Conservation (phyloP, 2,888 invertebrate species). For the Candidula unifasciata region DNA sequence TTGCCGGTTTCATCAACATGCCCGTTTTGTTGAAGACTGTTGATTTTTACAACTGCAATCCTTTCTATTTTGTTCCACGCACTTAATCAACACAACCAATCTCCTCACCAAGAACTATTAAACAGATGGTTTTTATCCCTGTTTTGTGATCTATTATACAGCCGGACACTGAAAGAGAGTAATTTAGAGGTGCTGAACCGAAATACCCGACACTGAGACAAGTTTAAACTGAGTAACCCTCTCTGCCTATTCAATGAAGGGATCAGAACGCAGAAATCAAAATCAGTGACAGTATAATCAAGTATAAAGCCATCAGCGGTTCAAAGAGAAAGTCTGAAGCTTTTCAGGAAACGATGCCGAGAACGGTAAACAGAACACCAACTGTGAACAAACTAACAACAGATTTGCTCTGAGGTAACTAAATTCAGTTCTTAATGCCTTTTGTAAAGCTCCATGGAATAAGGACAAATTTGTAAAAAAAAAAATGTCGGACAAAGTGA, state of each 20-base stretch:
- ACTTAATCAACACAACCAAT: background rate
- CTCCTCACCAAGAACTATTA: background rate
- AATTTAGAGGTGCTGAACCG: background rate
- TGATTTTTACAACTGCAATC: background rate
- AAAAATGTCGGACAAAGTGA: too few species aligned
- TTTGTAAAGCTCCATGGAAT: too few species aligned
- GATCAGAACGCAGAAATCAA: background rate
- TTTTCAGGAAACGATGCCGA: background rate
- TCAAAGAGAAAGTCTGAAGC: background rate
- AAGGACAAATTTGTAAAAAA: too few species aligned
- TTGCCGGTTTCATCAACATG: background rate
- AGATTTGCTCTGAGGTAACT: too few species aligned
- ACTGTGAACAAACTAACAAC: too few species aligned
- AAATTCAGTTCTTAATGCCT: too few species aligned
- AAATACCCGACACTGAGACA: background rate
- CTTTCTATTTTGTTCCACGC: background rate
- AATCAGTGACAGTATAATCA: background rate
- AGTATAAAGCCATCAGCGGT: background rate
- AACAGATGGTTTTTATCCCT: background rate
- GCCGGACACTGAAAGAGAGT: background rate
- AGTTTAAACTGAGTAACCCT: background rate
- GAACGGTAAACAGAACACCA: too few species aligned
- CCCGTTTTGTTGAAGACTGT: too few species aligned
- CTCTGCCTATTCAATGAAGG: background rate
- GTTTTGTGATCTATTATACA: background rate